Percentiles rank a stretch among this genome's conserved stretches.
These are phyloP conservation scores for Cephalopachus bancanus DNA, from an alignment of 2,797 vertebrate species.

Conservation along the genomic window DNA sequence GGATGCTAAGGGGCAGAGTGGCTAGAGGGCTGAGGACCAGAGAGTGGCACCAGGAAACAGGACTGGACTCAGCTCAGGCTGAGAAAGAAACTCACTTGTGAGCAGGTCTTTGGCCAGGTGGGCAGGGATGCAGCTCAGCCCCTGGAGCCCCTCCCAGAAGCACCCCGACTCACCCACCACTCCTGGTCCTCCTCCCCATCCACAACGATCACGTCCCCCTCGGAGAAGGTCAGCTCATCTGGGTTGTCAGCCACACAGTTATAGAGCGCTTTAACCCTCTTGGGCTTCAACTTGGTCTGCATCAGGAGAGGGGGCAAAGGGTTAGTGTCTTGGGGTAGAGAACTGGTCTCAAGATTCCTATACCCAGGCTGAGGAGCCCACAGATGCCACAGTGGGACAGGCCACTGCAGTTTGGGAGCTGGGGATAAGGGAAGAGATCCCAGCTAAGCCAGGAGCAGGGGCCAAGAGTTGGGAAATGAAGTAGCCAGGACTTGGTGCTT, in stretches of 20 bases:
- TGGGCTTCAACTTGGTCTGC: conserved; percentile 95
- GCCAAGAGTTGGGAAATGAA: background rate
- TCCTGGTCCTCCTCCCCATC: conserved; percentile 99
- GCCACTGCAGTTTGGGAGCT: background rate
- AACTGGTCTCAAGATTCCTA: fast-evolving
- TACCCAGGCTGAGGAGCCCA: background rate
- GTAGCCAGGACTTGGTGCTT: fast-evolving
- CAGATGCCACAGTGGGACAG: fast-evolving
- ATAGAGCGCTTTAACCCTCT: conserved; percentile 98
- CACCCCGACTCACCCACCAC: conserved; percentile 98
- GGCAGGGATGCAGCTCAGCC: fast-evolving
- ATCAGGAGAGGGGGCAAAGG: background rate
- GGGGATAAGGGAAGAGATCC: too few species aligned
- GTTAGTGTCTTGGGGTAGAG: background rate
- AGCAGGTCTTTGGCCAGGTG: background rate
- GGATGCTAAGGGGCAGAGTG: background rate
- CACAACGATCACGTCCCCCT: conserved; percentile 98
- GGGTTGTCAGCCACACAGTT: conserved; percentile 98
- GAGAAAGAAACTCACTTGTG: too few species aligned
- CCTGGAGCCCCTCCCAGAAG: fast-evolving
- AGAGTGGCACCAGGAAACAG: background rate
- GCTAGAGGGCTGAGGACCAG: background rate
- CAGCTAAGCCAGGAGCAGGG: fast-evolving
- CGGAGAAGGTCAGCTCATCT: conserved; percentile 97
- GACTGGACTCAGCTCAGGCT: background rate